Base-by-base conservation (phyloP, 2,113 vertebrate genomes). In the Tachycineta bicolor region DNA sequence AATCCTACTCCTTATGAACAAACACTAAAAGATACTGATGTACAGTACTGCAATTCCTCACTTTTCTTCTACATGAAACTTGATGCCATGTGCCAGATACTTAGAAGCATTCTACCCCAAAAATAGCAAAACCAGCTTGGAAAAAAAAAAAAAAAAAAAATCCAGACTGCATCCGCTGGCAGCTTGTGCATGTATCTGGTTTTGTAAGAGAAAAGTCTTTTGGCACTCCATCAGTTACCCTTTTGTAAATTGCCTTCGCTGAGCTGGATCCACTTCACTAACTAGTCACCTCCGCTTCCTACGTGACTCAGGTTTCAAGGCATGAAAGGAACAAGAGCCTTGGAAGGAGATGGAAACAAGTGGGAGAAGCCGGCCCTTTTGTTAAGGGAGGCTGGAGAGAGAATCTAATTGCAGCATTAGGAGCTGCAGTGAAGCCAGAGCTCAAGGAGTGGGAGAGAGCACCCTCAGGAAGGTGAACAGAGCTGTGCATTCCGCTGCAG, bases 271-370 rank as follows among this genome's bases (percentile, higher is more conserved):
- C 85, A 75, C 85, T 88, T 95, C 96, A 90, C 76, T 60, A 86
- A 80, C 46, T 13, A 92, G 88, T 96, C 93, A 95, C 93, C 95
- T 96, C 95, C 83, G 76, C 93, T 96, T 97, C 94, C 95, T 89
- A 83, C 52, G 4, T 93, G 87, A 95, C 90, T 96, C 90, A 81
- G 87, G 95, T 95, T 96, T 96, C 96, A 94, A 92, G 90, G 89
- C 93, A 91, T 71, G 92, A 81, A 83, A 85, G 92, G 90, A 90
- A 90, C 87, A 93, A 70, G 90, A 94, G 90, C 68, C 26, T 83
- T 50, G 28, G 75, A 83, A 93, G 71, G 85, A 94, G 90, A 81
- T 1, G 88, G 85, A 90, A 96, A 96, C 71, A 93, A 91, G 94
- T 93, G 95, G 93, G 96, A 96, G 93, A 94, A 81, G 64, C 67